Percentiles rank a stretch among this genome's conserved stretches.
Conservation (phyloP, 1,140 invertebrate genomes). For the Ceratina australensis region DNA sequence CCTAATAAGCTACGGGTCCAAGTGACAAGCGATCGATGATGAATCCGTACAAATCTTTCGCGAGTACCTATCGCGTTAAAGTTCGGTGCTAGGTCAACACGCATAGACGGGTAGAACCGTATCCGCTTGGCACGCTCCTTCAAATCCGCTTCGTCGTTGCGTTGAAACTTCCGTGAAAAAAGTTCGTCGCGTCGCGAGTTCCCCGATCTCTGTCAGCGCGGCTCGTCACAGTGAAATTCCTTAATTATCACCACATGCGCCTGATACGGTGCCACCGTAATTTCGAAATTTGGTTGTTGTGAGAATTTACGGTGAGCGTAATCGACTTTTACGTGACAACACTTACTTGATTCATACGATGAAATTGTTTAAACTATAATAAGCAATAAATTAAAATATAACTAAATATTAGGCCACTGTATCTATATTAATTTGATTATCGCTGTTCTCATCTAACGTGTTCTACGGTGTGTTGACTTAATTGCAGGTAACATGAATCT, state of each 20-base stretch:
- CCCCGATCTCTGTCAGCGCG: not conserved
- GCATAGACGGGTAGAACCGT: constrained; percentile 11
- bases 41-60: constrained; percentile 77
- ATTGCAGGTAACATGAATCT: constrained; percentile 76
- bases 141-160: constrained; percentile 20
- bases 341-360: too few species aligned
- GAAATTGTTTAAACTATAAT: too few species aligned
- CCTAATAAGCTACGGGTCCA: constrained; percentile 74
- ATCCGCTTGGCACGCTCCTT: constrained; percentile 14
- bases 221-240: not conserved
- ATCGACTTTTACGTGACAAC: not conserved
- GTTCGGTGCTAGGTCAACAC: constrained; percentile 67
- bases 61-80: constrained; percentile 52
- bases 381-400: too few species aligned
- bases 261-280: constrained; percentile 75
- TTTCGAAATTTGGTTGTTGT: constrained; percentile 78
- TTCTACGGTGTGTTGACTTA: not conserved
- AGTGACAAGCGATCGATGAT: constrained; percentile 75
- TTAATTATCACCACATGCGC: constrained; percentile 67
- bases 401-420: too few species aligned
- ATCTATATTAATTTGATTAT: not conserved
- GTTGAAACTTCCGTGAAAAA: constrained; percentile 27
- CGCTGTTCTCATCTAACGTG: not conserved
- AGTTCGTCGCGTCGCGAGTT: not conserved
- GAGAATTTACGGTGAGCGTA: constrained; percentile 50